These are phyloP conservation scores for Phengaris alcon DNA, from an alignment of 2,888 invertebrate species.

Conservation along the genomic window DNA sequence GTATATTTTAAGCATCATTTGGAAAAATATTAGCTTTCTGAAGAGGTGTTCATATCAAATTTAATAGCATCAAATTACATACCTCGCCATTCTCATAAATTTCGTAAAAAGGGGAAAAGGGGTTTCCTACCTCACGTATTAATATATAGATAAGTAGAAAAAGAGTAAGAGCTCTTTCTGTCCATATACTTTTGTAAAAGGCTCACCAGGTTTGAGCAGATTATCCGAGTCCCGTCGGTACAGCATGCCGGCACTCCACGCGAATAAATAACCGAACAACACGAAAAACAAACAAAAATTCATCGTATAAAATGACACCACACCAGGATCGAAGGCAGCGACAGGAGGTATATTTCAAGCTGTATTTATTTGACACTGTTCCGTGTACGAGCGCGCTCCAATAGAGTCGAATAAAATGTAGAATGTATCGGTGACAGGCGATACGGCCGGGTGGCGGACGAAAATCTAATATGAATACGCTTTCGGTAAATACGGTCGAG, in stretches of 20 bases:
- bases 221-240: constrained; percentile 68
- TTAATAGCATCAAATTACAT: too few relatives aligned
- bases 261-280: constrained; percentile 64
- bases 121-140: too few relatives aligned
- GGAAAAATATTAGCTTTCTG: too few relatives aligned
- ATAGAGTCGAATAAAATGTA: constrained; percentile 71
- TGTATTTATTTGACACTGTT: constrained; percentile 74
- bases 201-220: constrained; percentile 70
- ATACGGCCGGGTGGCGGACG: constrained; percentile 60
- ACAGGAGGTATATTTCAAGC: constrained; percentile 70
- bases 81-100: too few relatives aligned
- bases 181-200: constrained; percentile 6
- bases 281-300: constrained; percentile 72
- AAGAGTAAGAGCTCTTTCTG: too few relatives aligned
- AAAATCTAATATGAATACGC: constrained; percentile 77
- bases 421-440: constrained; percentile 69
- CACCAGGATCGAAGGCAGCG: constrained; percentile 57
- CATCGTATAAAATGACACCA: constrained; percentile 66
- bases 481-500: constrained; percentile 67
- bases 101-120: too few relatives aligned
- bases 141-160: too few relatives aligned
- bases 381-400: constrained; percentile 60
- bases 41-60: too few relatives aligned
- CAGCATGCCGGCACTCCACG: constrained; percentile 64
- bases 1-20: too few relatives aligned